Base-by-base conservation (phyloP, 2,797 vertebrate species). In the Petrocephalus schoutedeni region DNA sequence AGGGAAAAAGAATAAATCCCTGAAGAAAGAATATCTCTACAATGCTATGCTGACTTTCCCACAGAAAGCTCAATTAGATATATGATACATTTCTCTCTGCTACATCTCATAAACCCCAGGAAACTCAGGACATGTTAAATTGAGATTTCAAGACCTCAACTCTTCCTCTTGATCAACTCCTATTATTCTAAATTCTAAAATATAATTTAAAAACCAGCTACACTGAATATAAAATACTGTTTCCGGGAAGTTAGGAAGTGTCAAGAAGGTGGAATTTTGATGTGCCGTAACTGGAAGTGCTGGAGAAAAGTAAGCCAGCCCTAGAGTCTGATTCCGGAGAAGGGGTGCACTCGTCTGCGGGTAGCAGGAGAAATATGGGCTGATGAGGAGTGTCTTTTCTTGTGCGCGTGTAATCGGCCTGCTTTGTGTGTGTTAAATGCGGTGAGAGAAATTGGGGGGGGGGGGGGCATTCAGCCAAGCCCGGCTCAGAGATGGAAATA, bases 401-500 rank as follows among this genome's bases (percentile, higher is more conserved):
- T 36, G 10, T 85, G 54, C 21, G n/a, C 54, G 53, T 45, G 82
- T 51, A 54, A 51, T 64, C 36, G 21, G 84, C 21, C 45, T 45
- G 51, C 41, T 49, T 53, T 56, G 45, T 86, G 57, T 77, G 32
- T 56, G 84, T 67, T 86, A 67, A 77, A 85, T 36, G 19, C 36
- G 32, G 54, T 57, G 54, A 41, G 51, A 59, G 71, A 9, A 82
- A 36, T 53, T 2, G 54, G 53, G 77, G 12, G 77, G 53, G 77
- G 12, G 77, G 6, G 10, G 32, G 51, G n/a, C 21, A 0, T 41
- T 19, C 61, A 57, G 61, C 83, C 82, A 45, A 54, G 59, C 57
- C 57, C 56, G 9, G 45, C 53, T 86, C 61, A 77, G 19, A 53
- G 51, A 28, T 77, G 53, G 8, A 86, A 86, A 88, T 86, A 71